A percentile compares a stretch with the other conserved stretches of the same genome.
These are phyloP conservation scores for Crotalus viridis DNA, from an alignment of 2,113 vertebrate genomes.

Conservation along the genomic window DNA sequence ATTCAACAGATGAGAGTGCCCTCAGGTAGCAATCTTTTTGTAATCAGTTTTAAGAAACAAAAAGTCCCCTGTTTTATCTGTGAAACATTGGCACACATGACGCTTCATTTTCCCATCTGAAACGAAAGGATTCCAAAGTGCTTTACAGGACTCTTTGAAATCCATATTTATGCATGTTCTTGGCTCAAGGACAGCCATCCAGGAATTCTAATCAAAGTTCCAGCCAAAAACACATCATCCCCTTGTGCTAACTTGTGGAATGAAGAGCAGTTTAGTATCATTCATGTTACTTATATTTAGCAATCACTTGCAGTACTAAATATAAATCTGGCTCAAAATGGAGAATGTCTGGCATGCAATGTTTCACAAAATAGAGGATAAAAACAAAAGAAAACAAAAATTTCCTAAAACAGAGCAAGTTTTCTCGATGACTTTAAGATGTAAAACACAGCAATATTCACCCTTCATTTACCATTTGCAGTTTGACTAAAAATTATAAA, in stretches of 20 bases:
- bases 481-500: neutral
- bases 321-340: conserved; percentile 65
- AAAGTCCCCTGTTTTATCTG: neutral
- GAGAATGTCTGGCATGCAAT: conserved; percentile 61
- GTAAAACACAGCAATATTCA: conserved; percentile 47
- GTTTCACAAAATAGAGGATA: conserved; percentile 58
- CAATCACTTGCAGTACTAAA: conserved; percentile 60
- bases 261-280: conserved; percentile 62
- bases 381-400: conserved; percentile 39
- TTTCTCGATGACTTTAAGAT: conserved; percentile 49
- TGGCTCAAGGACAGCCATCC: conserved; percentile 56
- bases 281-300: conserved; percentile 35
- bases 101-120: neutral
- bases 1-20: neutral
- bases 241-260: conserved; percentile 53
- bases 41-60: neutral
- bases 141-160: neutral
- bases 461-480: conserved; percentile 26
- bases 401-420: conserved; percentile 48
- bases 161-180: conserved; percentile 12
- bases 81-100: neutral
- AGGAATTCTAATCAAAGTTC: conserved; percentile 50
- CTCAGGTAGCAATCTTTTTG: neutral
- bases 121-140: neutral
- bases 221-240: conserved; percentile 36